Conservation (phyloP, 2,797 vertebrate genomes). For the Xenops minutus region DNA sequence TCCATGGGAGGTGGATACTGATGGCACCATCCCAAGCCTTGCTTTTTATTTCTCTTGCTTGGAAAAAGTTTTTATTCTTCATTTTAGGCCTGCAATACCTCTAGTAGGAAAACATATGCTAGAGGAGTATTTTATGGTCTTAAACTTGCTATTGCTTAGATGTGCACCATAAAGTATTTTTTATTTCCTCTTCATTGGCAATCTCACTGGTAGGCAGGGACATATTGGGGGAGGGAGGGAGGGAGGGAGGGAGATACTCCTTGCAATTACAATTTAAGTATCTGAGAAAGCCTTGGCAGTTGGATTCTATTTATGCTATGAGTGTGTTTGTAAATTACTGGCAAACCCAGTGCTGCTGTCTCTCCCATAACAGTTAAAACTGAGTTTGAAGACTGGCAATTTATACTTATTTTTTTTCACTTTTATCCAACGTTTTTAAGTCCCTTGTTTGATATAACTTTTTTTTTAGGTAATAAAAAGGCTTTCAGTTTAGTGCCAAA, state of each 20-base stretch:
- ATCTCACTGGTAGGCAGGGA: neutral
- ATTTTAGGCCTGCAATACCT: neutral
- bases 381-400: neutral
- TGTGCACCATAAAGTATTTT: neutral
- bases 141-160: neutral
- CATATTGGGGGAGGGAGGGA: neutral
- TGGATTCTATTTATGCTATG: neutral
- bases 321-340: neutral
- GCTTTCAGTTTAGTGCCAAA: neutral
- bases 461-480: neutral
- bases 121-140: neutral
- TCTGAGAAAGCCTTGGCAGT: neutral
- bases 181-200: neutral
- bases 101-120: neutral
- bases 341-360: neutral
- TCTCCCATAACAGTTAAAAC: neutral
- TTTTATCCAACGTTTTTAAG: neutral
- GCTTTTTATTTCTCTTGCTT: neutral
- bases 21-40: neutral
- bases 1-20: neutral
- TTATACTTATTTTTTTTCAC: neutral
- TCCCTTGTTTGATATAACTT: neutral
- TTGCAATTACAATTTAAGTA: neutral
- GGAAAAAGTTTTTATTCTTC: neutral
- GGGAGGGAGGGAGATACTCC: neutral